Conservation (phyloP, 2,888 invertebrate species). For the Helicoverpa assulta region DNA sequence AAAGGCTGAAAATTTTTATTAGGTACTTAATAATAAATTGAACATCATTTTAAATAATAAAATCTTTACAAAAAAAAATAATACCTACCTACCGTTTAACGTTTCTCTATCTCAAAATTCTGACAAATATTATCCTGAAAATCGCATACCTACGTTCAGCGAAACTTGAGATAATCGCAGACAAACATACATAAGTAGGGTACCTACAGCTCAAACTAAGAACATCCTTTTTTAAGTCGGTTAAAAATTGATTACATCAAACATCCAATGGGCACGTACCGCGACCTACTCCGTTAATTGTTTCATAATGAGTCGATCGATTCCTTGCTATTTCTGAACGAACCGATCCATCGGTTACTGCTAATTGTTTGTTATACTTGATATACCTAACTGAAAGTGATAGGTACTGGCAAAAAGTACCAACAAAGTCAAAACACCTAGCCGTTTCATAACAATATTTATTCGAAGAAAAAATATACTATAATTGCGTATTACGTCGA, state of each 20-base stretch:
- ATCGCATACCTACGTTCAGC: no score
- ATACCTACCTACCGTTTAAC: no score
- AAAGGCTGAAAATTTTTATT: no score
- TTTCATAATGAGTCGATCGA: conserved; percentile 81
- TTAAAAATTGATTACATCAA: conserved; percentile 26
- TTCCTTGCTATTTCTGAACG: conserved; percentile 77
- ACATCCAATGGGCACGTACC: conserved; percentile 58
- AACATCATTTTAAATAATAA: no score
- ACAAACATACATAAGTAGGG: no score
- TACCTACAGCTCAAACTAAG: no score
- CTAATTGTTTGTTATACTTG: conserved; percentile 43
- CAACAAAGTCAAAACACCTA: conserved; percentile 32
- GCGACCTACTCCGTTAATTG: conserved; percentile 80
- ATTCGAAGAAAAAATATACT: background rate
- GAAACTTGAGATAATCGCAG: no score
- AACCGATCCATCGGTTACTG: conserved; percentile 44
- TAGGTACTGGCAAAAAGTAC: conserved; percentile 13
- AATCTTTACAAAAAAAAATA: no score
- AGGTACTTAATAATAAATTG: no score
- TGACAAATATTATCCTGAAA: no score
- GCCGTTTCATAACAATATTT: conserved; percentile 6
- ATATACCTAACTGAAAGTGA: conserved; percentile 31
- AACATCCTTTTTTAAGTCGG: no score
- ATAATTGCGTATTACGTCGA: conserved; percentile 16
- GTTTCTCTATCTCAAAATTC: no score